Conservation (phyloP, 2,113 vertebrate species). For the Zosterops lateralis region DNA sequence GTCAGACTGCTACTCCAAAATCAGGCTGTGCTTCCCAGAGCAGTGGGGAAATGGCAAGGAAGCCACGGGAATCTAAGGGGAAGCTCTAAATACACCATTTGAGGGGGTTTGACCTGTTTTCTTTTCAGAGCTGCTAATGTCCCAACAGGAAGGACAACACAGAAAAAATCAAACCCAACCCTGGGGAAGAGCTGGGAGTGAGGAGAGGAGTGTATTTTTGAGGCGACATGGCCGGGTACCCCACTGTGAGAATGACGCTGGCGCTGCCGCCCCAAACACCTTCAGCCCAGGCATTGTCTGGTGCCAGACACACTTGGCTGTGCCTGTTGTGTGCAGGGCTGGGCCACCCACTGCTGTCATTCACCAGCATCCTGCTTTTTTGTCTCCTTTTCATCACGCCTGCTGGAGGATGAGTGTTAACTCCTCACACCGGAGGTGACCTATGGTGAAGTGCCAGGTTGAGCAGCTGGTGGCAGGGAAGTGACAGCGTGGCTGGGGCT, state of each 20-base stretch:
- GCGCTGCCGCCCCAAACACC: neutral
- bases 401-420: neutral
- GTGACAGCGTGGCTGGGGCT: neutral
- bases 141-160: neutral
- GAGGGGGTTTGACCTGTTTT: neutral
- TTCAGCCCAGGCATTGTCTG: slow-evolving; percentile 1
- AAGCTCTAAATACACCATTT: neutral
- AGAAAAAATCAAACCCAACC: fast-evolving
- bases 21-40: neutral
- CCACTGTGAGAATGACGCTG: neutral
- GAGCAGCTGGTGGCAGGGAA: neutral
- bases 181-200: neutral
- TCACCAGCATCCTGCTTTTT: slow-evolving; percentile 55
- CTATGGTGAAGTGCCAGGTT: neutral
- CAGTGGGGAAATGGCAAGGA: neutral
- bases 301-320: slow-evolving; percentile 54
- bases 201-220: neutral
- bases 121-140: neutral
- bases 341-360: slow-evolving; percentile 41
- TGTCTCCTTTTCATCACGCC: neutral
- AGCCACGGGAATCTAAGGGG: neutral
- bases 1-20: neutral
- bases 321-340: slow-evolving; percentile 32
- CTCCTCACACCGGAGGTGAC: neutral
- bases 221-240: neutral